Evolutionary conservation across 2,888 invertebrate species (phyloP), one percentile per base, ranked within the genome.

Genomic region (Holacanthella duospinosa): DNA sequence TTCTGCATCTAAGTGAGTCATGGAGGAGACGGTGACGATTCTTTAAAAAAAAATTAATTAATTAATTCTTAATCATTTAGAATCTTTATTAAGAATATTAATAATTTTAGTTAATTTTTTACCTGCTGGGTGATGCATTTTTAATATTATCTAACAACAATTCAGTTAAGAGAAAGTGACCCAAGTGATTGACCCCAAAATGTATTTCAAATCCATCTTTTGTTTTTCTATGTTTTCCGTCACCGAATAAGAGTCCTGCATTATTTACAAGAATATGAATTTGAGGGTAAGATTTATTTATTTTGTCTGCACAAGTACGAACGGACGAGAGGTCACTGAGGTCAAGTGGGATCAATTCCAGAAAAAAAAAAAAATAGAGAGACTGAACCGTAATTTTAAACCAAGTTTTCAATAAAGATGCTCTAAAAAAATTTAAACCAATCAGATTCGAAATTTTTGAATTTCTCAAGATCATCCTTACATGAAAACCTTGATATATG

Each of bases 101-200:
- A 79, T 85, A 84, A 48, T 36, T 6, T 36, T 16, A 6, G 36
- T 36, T 36, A 36, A 16, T 36, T 16, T 36, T 36, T n/a, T n/a
- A n/a, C n/a, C n/a, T n/a, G n/a, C n/a, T n/a, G n/a, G n/a, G n/a
- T 16, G 83, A 79, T 29, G 82, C 84, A 66, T 80, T 79, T 74
- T 84, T 84, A 65, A 89, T 76, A 43, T 81, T 78, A 59, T 87
- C 85, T 61, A 89, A 74, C 16, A 93, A 79, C 65, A 90, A 78
- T 74, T 86, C 85, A 1, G 91, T 91, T n/a, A 94, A 79, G 60
- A 89, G 81, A 76, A 91, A 93, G 75, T 92, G 93, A 0, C 89
- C 89, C 66, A 92, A 78, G 75, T 91, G 87, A 76, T 91, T 91
- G 0, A 88, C 85, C n/a, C 88, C 89, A 70, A 89, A 85, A 76